Evolutionary conservation across 2,113 vertebrate species (phyloP).

Genomic region (Bufo bufo): DNA sequence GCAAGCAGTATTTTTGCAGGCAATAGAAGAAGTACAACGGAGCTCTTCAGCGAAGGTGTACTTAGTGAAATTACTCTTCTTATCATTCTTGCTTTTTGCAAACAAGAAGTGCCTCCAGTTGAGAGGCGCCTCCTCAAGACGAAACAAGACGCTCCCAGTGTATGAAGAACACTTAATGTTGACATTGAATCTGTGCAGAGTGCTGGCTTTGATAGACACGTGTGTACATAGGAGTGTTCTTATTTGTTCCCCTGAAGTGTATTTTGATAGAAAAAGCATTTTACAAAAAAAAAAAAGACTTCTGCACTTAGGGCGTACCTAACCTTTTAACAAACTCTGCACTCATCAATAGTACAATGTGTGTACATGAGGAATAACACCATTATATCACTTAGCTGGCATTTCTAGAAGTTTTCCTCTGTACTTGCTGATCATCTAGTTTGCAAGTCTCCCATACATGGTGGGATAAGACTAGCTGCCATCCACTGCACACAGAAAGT

Average conservation of each 20-base stretch:
- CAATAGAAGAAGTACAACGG: background rate
- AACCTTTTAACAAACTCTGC: no score
- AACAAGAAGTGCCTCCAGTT: background rate
- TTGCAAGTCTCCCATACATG: no score
- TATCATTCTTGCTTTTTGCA: conserved; percentile 12
- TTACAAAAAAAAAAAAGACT: background rate
- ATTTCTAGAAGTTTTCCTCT: no score
- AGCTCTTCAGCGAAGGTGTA: conserved; percentile 1
- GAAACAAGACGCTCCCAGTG: background rate
- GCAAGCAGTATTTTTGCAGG: background rate
- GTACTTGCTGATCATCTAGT: no score
- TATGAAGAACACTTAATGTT: background rate
- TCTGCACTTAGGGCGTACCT: background rate
- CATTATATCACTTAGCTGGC: no score
- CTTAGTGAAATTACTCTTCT: conserved; percentile 36
- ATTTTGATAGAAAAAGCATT: background rate
- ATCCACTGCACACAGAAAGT: no score
- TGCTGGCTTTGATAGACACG: background rate
- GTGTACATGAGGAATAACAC: no score
- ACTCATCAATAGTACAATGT: no score
- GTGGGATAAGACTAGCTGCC: no score
- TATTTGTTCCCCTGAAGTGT: background rate
- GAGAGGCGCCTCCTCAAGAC: background rate
- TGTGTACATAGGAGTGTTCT: background rate
- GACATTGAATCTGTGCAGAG: background rate